phyloP scores from a whole-genome alignment of 2,888 invertebrate species.

The Panopea generosa region DNA sequence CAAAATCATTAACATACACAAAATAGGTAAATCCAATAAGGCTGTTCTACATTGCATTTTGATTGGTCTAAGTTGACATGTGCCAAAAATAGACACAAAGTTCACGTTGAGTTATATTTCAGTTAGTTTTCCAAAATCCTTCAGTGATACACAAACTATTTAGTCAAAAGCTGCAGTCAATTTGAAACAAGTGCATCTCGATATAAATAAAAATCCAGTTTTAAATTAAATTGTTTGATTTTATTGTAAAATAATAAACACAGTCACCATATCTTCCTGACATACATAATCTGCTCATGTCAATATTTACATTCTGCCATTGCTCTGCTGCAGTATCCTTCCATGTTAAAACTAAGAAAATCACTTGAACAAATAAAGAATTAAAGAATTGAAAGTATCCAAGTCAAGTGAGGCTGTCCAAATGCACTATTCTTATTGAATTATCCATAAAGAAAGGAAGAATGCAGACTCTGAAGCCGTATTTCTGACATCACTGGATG shows the following conservation, averaged over 20 bases:
- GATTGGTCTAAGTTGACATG: not conserved
- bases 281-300: slow-evolving; percentile 10
- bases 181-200: no score
- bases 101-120: no score
- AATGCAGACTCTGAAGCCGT: not conserved
- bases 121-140: no score
- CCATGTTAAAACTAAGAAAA: not conserved
- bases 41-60: slow-evolving; percentile 20
- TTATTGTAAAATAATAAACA: no score
- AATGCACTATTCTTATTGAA: no score
- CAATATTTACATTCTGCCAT: slow-evolving; percentile 12
- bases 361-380: not conserved
- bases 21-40: slow-evolving; percentile 43
- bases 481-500: slow-evolving; percentile 2
- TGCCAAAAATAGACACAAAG: no score
- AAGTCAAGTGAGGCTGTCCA: no score
- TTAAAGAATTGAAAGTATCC: not conserved
- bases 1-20: slow-evolving; percentile 46
- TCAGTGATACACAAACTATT: no score
- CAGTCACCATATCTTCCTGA: not conserved
- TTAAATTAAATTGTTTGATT: no score
- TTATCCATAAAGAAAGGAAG: no score
- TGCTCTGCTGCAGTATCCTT: not conserved
- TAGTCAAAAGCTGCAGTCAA: no score
- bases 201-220: no score